Evolutionary conservation across 2,797 vertebrate genomes (phyloP), one percentile per base, ranked within the genome.

Genomic region (Remorina albescens): DNA sequence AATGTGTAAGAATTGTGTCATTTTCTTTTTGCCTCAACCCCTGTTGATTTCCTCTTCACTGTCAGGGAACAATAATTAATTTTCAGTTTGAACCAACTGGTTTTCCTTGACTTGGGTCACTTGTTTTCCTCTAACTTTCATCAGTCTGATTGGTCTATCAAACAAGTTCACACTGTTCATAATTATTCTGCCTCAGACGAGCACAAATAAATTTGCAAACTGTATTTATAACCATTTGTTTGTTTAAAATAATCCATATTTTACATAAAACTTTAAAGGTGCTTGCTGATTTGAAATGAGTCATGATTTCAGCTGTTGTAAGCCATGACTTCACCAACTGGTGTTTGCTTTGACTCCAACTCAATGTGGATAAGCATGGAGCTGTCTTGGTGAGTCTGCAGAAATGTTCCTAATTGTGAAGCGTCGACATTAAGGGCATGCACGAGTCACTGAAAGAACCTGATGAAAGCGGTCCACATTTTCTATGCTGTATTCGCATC

Each of bases 361-460:
- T 71, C 61, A 62, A 74, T 76, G 19, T 55, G 63, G 47, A 67
- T 42, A 62, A 67, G 68, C 32, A 28, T 51, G 74, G 61, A 53
- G 18, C 55, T 16, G 51, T 58, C 25, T 51, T 68, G 49, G 58
- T 81, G 87, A 85, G 76, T 87, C 83, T 86, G 85, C 82, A 80
- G 59, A 86, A 23, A 61, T 76, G 62, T 53, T 56, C 79, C 81
- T 86, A 84, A 88, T 79, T 88, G 70, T 5, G 11, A 61, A 30
- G 59, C 71, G 51, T 28, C 70, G 80, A 82, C 87, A 65, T 81
- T 84, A 87, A 79, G 42, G 74, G 84, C 85, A 81, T 59, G 65
- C 42, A 5, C 57, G 78, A 86, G 78, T 80, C 81, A 73, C 37
- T 66, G 37, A 80, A 86, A 78, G 62, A 67, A 72, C 82, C 85